Evolutionary conservation across 2,113 vertebrate species (phyloP).

Genomic region (Psilopogon haemacephalus): DNA sequence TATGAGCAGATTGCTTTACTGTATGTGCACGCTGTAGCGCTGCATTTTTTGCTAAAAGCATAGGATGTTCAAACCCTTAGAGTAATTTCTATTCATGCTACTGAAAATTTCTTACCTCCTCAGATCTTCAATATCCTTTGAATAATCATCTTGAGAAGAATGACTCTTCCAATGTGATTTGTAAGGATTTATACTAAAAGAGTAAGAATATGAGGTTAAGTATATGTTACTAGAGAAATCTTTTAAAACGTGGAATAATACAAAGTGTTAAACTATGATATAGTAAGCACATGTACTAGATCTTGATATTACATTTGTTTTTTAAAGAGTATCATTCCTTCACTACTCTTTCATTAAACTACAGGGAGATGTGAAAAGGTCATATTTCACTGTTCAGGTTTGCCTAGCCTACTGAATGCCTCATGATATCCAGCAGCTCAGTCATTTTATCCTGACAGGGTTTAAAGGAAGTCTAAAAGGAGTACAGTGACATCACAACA

Average conservation of each 20-base stretch:
- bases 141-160: constrained; percentile 55
- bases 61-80: background rate
- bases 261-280: background rate
- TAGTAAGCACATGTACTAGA: background rate
- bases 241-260: background rate
- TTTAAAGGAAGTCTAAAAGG: background rate
- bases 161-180: constrained; percentile 41
- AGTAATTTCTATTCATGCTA: background rate
- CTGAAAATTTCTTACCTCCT: constrained; percentile 49
- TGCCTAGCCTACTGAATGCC: background rate
- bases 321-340: background rate
- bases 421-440: background rate
- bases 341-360: background rate
- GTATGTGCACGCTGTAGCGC: background rate
- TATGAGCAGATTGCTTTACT: background rate
- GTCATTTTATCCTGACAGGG: background rate
- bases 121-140: constrained; percentile 49
- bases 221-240: background rate
- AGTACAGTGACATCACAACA: background rate
- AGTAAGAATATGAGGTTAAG: background rate
- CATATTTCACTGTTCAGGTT: background rate
- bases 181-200: constrained; percentile 49
- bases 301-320: background rate
- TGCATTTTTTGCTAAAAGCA: background rate
- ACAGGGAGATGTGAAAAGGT: background rate